Evolutionary conservation across 2,797 vertebrate species (phyloP).

Genomic region (Microctenopoma stevenorrisi): DNA sequence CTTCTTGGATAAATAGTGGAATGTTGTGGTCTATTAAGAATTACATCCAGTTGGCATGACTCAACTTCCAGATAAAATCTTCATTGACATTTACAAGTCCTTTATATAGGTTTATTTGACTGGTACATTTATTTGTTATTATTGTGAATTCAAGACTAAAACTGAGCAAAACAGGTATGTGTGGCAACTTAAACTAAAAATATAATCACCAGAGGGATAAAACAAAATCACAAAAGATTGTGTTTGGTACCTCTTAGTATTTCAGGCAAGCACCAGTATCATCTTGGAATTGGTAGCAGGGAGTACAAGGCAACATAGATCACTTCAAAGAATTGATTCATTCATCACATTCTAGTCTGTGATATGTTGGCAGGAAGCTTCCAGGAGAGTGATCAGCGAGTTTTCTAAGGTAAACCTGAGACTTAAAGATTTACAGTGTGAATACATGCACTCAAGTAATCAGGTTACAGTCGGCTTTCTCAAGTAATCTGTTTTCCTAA

Average conservation of each 20-base stretch:
- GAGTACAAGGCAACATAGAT: neutral
- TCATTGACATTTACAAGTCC: too few relatives aligned
- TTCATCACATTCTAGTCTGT: constrained; percentile 54
- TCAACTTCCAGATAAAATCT: too few relatives aligned
- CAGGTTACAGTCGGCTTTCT: too few relatives aligned
- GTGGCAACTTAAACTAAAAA: neutral
- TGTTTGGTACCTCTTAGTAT: too few relatives aligned
- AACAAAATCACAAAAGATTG: neutral
- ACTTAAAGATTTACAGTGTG: neutral
- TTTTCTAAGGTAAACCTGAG: constrained; percentile 66
- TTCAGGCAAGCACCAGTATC: neutral
- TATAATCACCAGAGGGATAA: too few relatives aligned
- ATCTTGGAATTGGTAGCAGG: neutral
- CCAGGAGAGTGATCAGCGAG: constrained; percentile 36
- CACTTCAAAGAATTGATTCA: constrained; percentile 2
- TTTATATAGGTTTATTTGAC: neutral
- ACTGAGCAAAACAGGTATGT: too few relatives aligned
- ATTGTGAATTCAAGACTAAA: neutral
- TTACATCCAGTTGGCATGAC: too few relatives aligned
- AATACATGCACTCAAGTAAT: too few relatives aligned
- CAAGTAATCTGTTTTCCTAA: too few relatives aligned
- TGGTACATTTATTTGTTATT: neutral
- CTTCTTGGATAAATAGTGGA: too few relatives aligned
- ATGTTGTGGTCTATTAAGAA: too few relatives aligned
- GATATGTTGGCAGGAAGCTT: constrained; percentile 67